Evolutionary conservation across 2,888 invertebrate species (phyloP).

Genomic region (Pyrrhosoma nymphula): DNA sequence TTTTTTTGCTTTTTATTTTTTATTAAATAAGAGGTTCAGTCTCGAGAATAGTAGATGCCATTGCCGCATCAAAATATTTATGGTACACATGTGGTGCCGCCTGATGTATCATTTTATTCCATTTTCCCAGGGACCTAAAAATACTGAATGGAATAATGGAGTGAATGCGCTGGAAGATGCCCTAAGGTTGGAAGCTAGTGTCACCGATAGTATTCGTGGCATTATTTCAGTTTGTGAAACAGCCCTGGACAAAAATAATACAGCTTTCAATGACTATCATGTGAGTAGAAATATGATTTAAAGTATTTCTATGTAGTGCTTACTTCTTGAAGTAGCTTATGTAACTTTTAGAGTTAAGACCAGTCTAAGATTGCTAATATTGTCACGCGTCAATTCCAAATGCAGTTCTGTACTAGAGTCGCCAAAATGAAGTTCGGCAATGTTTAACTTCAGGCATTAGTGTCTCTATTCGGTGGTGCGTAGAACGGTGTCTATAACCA

Average conservation of each 20-base stretch:
- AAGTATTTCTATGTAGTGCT: too few relatives aligned
- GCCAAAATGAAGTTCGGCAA: too few relatives aligned
- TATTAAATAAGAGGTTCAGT: too few relatives aligned
- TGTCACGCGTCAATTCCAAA: too few relatives aligned
- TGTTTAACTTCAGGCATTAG: too few relatives aligned
- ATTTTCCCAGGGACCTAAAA: constrained; percentile 72
- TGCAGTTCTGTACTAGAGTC: too few relatives aligned
- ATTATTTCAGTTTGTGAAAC: constrained; percentile 87
- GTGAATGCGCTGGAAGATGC: constrained; percentile 87
- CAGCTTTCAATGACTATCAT: constrained; percentile 88
- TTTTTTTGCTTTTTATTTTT: background rate
- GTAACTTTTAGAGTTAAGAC: too few relatives aligned
- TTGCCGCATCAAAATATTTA: background rate
- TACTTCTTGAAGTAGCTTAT: too few relatives aligned
- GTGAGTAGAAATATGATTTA: constrained; percentile 79
- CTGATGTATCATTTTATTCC: background rate
- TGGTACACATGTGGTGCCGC: background rate
- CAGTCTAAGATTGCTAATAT: too few relatives aligned
- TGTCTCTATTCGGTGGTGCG: too few relatives aligned
- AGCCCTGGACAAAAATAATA: constrained; percentile 70
- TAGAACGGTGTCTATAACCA: too few relatives aligned
- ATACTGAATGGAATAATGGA: constrained; percentile 45
- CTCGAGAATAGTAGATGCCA: too few relatives aligned
- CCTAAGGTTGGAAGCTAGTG: constrained; percentile 87
- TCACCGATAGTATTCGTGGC: constrained; percentile 87